Evolutionary conservation across 2,888 invertebrate species (phyloP).

Genomic region (Polydrusus cervinus): DNA sequence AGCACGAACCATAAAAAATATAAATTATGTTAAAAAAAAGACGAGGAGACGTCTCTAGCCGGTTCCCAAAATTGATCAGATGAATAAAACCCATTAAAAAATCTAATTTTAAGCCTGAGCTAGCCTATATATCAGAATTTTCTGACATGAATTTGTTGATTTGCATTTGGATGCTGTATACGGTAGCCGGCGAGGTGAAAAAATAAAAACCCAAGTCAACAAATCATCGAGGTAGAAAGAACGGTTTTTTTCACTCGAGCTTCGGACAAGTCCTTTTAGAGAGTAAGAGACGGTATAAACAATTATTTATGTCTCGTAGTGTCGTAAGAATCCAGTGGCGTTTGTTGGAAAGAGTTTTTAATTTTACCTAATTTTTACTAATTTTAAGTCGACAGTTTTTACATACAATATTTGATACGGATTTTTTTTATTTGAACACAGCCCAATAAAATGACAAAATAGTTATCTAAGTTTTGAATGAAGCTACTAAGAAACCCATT

Average conservation of each 20-base stretch:
- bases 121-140: constrained; percentile 62
- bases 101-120: constrained; percentile 65
- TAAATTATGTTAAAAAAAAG: constrained; percentile 24
- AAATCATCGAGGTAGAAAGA: constrained; percentile 64
- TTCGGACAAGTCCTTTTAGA: constrained; percentile 44
- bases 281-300: constrained; percentile 40
- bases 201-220: constrained; percentile 64
- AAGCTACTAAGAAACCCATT: too few relatives aligned
- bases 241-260: constrained; percentile 31
- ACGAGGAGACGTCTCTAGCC: constrained; percentile 22
- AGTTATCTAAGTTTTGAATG: too few relatives aligned
- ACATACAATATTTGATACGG: too few relatives aligned
- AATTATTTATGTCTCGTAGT: constrained; percentile 48
- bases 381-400: too few relatives aligned
- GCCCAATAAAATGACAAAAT: too few relatives aligned
- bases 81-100: constrained; percentile 43
- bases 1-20: constrained; percentile 13
- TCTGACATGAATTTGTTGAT: constrained; percentile 66
- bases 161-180: constrained; percentile 66
- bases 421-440: too few relatives aligned
- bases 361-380: too few relatives aligned
- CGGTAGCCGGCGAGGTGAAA: constrained; percentile 62
- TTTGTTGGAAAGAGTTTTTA: background rate
- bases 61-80: constrained; percentile 39
- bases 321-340: constrained; percentile 32